phyloP scores from a whole-genome alignment of 30 jellyfish, hydroid and myxozoan genomes.

The Sanderia malayensis region DNA sequence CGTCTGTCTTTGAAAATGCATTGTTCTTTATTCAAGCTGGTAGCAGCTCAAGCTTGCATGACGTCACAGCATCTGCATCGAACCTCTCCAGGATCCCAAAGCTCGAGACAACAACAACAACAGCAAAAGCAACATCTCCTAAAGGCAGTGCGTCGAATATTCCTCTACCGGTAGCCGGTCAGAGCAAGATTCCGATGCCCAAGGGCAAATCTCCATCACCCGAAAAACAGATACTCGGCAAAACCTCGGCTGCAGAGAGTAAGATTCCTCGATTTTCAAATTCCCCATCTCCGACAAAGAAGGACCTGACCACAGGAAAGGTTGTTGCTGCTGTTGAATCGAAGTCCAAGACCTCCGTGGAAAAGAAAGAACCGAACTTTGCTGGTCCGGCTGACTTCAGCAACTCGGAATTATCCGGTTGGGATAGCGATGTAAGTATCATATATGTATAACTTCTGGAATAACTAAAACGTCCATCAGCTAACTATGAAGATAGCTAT shows the following conservation, averaged over 20 bases:
- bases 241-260: not conserved
- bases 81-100: slow-evolving; percentile 37
- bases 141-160: slow-evolving; percentile 8
- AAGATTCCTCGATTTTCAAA: slow-evolving; percentile 34
- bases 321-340: not conserved
- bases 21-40: not conserved
- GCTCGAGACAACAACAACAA: slow-evolving; percentile 10
- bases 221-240: not conserved
- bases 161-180: slow-evolving; percentile 1
- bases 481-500: no score
- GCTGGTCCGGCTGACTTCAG: slow-evolving; percentile 17
- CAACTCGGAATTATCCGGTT: slow-evolving; percentile 23
- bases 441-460: no score
- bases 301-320: not conserved
- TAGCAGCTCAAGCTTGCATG: not conserved
- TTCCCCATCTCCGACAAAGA: slow-evolving; percentile 8
- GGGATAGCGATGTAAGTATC: slow-evolving; percentile 50
- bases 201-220: slow-evolving; percentile 5
- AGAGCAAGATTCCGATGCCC: slow-evolving; percentile 12
- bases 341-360: not conserved
- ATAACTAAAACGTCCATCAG: no score
- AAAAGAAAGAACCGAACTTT: not conserved
- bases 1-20: no score
- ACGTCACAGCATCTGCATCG: slow-evolving; percentile 2
- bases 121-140: slow-evolving; percentile 4